Evolutionary conservation across 2,888 invertebrate species (phyloP), one percentile per base, ranked within the genome.

Genomic region (Psylliodes chrysocephalus): DNA sequence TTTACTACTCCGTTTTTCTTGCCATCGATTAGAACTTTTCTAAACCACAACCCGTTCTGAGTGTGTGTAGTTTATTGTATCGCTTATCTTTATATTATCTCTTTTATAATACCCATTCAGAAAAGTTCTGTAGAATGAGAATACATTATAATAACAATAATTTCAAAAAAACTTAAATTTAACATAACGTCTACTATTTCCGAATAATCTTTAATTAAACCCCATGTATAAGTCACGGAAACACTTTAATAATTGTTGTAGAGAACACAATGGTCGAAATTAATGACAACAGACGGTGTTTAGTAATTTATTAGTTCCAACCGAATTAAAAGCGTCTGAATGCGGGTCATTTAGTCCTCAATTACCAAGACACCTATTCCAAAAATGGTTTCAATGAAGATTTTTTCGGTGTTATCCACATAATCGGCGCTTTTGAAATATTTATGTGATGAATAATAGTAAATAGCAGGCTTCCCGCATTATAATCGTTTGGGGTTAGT

Each of bases 381-480:
- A 28, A 47, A 65, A 59, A 59, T 40, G 25, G 38, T 40, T 40
- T 51, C 52, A 52, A 61, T 65, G 56, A 59, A 62, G 46, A 49
- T 35, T 53, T 59, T 57, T 61, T 66, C 60, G 60, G 64, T 42
- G 56, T 60, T 64, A 60, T 52, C 46, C 54, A 51, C 51, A 51
- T 66, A 62, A 49, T 55, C 59, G 65, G 49, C 54, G 59, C 62
- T 19, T 63, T 66, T 51, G 60, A 60, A 63, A 66, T 60, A 66
- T 63, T 63, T 66, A 66, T 66, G 63, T 60, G 63, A 63, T 55
- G 63, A 60, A 66, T 66, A 66, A 66, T 66, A 54, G 66, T 66
- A 66, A 66, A 66, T 63, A 66, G 66, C 66, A 59, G 63, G 63
- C 66, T 66, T 63, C 63, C 66, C 66, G 66, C 66, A 66, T 66